Evolutionary conservation across 2,888 invertebrate species (phyloP).

Genomic region (Leptarthrus brevirostris): DNA sequence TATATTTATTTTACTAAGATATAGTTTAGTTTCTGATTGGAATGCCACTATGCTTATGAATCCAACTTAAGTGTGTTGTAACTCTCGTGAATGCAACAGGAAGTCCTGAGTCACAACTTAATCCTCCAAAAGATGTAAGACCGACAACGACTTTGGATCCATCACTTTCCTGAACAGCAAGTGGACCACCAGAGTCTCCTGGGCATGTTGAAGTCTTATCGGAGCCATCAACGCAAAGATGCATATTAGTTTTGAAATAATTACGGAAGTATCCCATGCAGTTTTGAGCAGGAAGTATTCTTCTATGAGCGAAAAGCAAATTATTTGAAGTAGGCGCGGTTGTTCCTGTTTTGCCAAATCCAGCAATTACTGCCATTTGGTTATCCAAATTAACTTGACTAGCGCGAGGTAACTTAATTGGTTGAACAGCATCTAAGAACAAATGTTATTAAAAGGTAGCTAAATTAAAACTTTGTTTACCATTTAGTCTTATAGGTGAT

Average conservation of each 20-base stretch:
- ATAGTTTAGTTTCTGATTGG: neutral
- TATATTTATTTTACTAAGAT: too few species aligned
- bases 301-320: constrained; percentile 3
- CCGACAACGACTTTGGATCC: constrained; percentile 42
- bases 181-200: constrained; percentile 59
- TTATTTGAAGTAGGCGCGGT: neutral
- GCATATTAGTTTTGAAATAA: constrained; percentile 5
- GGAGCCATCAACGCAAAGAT: constrained; percentile 61
- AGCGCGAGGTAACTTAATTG: neutral
- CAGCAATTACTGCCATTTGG: constrained; percentile 13
- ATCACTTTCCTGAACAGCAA: constrained; percentile 9
- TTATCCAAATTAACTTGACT: constrained; percentile 1
- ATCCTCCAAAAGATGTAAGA: constrained; percentile 47
- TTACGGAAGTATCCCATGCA: neutral
- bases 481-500: constrained; percentile 61
- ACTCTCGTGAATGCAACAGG: constrained; percentile 45
- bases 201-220: constrained; percentile 61
- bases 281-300: neutral
- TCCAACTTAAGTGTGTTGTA: constrained; percentile 47
- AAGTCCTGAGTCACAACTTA: constrained; percentile 46
- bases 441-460: too few species aligned
- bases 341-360: constrained; percentile 24
- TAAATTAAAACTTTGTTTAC: too few species aligned
- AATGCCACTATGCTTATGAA: constrained; percentile 20
- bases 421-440: neutral